phyloP scores from a whole-genome alignment of 2,888 invertebrate genomes.

The Hypolimnas misippus region DNA sequence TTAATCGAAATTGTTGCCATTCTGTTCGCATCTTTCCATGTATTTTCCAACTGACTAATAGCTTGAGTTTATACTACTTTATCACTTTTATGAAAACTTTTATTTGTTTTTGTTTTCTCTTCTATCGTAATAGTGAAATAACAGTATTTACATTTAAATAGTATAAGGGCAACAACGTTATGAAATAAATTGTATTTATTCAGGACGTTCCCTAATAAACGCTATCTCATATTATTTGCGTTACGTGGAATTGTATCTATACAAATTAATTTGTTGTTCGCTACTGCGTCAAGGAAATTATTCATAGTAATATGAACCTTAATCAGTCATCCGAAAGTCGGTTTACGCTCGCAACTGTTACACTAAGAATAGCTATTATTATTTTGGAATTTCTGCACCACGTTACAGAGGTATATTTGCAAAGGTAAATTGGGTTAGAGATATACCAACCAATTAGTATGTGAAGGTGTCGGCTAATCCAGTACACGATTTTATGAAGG shows the following conservation, averaged over 20 bases:
- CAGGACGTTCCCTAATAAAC: conserved; percentile 54
- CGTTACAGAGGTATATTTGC: conserved; percentile 26
- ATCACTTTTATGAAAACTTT: too few species aligned
- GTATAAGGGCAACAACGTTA: conserved; percentile 21
- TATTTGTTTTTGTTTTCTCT: not conserved
- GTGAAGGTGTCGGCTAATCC: conserved; percentile 26
- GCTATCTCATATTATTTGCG: conserved; percentile 52
- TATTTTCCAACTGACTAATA: too few species aligned
- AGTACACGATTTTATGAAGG: conserved; percentile 10
- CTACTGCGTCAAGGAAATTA: not conserved
- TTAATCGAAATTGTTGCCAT: too few species aligned
- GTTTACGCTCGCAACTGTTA: not conserved
- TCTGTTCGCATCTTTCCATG: too few species aligned
- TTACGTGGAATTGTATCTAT: conserved; percentile 38
- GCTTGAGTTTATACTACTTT: too few species aligned
- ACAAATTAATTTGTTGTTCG: conserved; percentile 37
- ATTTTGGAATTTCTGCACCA: conserved; percentile 17
- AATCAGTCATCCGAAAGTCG: not conserved
- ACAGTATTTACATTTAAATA: too few species aligned
- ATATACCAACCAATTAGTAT: conserved; percentile 28
- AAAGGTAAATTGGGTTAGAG: conserved; percentile 29
- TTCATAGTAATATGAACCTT: conserved; percentile 14
- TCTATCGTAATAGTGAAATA: not conserved
- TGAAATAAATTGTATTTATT: conserved; percentile 56
- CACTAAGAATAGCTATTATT: conserved; percentile 25